Evolutionary conservation across 2,113 vertebrate genomes (phyloP).

Genomic region (Clarias macrocephalus): DNA sequence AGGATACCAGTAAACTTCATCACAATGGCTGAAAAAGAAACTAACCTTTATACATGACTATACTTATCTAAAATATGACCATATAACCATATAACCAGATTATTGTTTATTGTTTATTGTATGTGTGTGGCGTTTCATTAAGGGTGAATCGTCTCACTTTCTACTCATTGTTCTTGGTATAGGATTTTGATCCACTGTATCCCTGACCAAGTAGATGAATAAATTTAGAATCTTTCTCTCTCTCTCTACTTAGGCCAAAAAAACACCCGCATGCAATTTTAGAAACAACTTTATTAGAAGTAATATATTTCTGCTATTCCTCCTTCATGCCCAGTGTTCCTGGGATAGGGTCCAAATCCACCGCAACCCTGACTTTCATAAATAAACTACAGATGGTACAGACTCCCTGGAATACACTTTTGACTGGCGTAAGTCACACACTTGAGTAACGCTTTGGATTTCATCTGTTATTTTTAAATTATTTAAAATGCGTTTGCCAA

Average conservation of each 20-base stretch:
- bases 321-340: constrained; percentile 10
- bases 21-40: too few species aligned
- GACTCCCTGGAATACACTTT: constrained; percentile 11
- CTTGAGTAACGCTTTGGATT: neutral
- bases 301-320: constrained; percentile 7
- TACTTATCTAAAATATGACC: too few species aligned
- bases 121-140: neutral
- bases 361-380: neutral
- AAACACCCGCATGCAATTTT: neutral
- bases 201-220: neutral
- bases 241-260: neutral
- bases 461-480: neutral
- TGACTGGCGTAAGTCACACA: neutral
- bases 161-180: neutral
- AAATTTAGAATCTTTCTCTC: neutral
- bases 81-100: too few species aligned
- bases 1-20: too few species aligned
- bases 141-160: neutral
- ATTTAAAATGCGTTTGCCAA: neutral
- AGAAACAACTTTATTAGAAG: neutral
- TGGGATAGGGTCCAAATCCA: constrained; percentile 10
- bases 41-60: too few species aligned
- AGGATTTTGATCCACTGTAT: neutral
- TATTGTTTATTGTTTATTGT: too few species aligned
- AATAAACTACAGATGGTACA: constrained; percentile 17